Base-by-base conservation (phyloP, 2,797 vertebrate genomes). In the Myripristis jacobus region DNA sequence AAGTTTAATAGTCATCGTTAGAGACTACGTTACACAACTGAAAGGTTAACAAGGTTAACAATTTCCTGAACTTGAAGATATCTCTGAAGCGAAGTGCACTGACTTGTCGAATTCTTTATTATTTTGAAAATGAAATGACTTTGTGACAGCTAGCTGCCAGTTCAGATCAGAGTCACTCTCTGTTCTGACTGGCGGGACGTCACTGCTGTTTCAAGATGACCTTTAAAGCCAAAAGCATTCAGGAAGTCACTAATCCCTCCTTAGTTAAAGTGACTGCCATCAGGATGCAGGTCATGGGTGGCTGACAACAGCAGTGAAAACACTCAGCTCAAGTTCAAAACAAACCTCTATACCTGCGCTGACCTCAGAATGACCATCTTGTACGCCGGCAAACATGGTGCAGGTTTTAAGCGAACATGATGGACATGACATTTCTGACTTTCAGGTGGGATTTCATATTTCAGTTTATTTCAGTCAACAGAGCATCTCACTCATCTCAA, bases 161-260 rank as follows among this genome's bases (percentile, higher is more conserved):
- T 12, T 55, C 29, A 3, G 38, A 12, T 9, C 61, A 60, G 44
- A 50, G 22, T 1, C 43, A 16, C 21, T 22, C 68, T 69, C 34
- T 46, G 58, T 75, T 71, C 63, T 60, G 29, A 21, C 64, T 11
- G 38, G 67, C 41, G 24, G 25, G 77, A 62, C 54, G 2, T 75
- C 58, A 63, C 21, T 12, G 6, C 60, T 77, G 66, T 66, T 82
- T 77, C 50, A 58, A 38, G 18, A n/a, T 52, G 43, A 72, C 70
- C 78, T 83, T 66, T 78, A 73, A 80, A 80, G 79, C 77, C 24
- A 62, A 50, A 77, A 64, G 75, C 57, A 67, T 70, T 82, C 79
- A 80, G 85, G 90, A 92, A 88, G 81, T 69, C 15, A 53, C 53
- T 91, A 92, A 92, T 91, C 87, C 86, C 24, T 81, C 74, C 67